A percentile compares a stretch with the other conserved stretches of the same genome.
Evolutionary conservation across 2,113 vertebrate genomes (phyloP).

Genomic region (Salminus brasiliensis): DNA sequence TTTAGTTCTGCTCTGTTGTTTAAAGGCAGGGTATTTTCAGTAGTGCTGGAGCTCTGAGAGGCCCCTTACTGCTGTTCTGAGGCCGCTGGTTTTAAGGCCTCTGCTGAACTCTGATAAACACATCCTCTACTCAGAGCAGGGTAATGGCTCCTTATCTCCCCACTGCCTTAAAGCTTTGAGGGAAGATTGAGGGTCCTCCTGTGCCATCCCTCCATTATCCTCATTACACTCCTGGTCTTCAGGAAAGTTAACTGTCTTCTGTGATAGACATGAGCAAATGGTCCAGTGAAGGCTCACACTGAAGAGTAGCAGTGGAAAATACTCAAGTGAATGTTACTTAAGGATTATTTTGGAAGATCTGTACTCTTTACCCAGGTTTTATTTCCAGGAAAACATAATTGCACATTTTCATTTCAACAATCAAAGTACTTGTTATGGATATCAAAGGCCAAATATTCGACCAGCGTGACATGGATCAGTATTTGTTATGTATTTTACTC

Average conservation of each 20-base stretch:
- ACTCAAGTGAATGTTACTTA: background rate
- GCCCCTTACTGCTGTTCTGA: background rate
- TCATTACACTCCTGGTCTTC: background rate
- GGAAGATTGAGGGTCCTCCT: background rate
- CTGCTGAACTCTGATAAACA: conserved; percentile 24
- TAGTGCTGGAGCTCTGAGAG: conserved; percentile 3
- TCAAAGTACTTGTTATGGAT: too few relatives aligned
- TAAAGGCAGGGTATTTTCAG: conserved; percentile 8
- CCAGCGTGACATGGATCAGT: too few relatives aligned
- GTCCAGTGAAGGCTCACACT: background rate
- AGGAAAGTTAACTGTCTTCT: background rate
- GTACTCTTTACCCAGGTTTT: too few relatives aligned
- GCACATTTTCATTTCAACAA: too few relatives aligned
- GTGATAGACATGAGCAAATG: background rate
- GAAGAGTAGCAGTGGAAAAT: background rate
- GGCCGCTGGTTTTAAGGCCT: conserved; percentile 25
- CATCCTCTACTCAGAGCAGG: conserved; percentile 40
- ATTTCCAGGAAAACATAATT: too few relatives aligned
- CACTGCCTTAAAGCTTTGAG: background rate
- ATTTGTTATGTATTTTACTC: too few relatives aligned
- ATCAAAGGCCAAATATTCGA: too few relatives aligned
- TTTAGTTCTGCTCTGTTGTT: background rate
- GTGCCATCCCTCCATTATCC: background rate
- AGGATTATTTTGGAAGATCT: too few relatives aligned
- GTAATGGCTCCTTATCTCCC: conserved; percentile 9